These are phyloP conservation scores for Villa cingulata DNA, from an alignment of 2,888 invertebrate species.

Conservation along the genomic window DNA sequence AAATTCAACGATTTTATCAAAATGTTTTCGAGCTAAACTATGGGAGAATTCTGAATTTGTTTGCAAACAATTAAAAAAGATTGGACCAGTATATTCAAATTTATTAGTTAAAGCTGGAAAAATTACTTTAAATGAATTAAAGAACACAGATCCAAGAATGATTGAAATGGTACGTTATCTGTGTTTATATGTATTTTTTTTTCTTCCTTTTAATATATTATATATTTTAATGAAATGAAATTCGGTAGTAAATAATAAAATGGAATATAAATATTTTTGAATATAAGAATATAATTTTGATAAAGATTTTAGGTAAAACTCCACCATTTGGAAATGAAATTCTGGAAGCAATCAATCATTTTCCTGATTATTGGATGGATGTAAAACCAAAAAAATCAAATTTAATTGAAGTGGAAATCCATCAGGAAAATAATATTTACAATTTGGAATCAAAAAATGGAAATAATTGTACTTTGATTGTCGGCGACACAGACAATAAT, in stretches of 20 bases:
- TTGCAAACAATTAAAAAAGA: conserved; percentile 54
- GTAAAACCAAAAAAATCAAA: conserved; percentile 30
- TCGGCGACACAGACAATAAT: conserved; percentile 52
- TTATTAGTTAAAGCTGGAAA: conserved; percentile 52
- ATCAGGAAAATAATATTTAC: conserved; percentile 36
- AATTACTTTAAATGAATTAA: conserved; percentile 47
- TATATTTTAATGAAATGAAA: conserved; percentile 10
- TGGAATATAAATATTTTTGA: not conserved
- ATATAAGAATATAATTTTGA: no score
- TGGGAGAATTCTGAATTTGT: conserved; percentile 65
- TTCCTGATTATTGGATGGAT: conserved; percentile 48
- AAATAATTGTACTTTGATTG: conserved; percentile 36
- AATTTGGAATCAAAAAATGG: conserved; percentile 34
- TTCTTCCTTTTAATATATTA: conserved; percentile 8
- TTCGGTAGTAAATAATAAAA: no score
- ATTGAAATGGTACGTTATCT: conserved; percentile 54
- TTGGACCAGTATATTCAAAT: conserved; percentile 51
- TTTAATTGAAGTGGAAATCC: conserved; percentile 29
- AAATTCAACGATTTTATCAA: conserved; percentile 47
- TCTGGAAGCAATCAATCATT: conserved; percentile 43
- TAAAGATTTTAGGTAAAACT: conserved; percentile 55
- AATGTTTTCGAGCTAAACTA: conserved; percentile 51
- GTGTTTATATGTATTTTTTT: no score
- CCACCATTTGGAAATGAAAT: conserved; percentile 59
- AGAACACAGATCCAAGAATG: conserved; percentile 55